phyloP scores from a whole-genome alignment of 2,797 vertebrate genomes.

The Danio albolineatus region DNA sequence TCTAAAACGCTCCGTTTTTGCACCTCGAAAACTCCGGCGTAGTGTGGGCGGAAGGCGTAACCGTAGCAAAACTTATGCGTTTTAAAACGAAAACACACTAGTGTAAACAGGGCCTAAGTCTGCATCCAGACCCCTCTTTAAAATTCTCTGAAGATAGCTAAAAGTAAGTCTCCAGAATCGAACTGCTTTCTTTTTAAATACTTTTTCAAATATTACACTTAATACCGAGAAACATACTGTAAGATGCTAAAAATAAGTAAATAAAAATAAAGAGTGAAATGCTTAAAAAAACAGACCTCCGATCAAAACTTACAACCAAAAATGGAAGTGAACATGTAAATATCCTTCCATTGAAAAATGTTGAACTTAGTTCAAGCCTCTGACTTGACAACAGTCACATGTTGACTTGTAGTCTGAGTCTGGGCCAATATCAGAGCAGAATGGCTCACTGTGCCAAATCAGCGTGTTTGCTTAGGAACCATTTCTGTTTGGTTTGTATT shows the following conservation, averaged over 20 bases:
- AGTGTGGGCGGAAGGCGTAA: no score
- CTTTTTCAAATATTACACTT: neutral
- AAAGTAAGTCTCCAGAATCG: neutral
- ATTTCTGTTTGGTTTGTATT: constrained; percentile 43
- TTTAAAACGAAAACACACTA: no score
- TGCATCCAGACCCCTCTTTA: no score
- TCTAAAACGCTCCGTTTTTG: no score
- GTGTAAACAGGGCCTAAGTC: no score
- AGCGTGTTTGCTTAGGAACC: constrained; percentile 38
- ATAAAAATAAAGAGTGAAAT: neutral
- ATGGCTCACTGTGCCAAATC: constrained; percentile 23
- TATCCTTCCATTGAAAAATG: constrained; percentile 23
- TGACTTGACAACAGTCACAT: constrained; percentile 17
- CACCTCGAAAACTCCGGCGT: no score
- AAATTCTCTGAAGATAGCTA: neutral
- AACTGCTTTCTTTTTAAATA: neutral
- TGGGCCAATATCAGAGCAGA: neutral
- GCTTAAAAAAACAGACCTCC: neutral
- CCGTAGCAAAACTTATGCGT: no score
- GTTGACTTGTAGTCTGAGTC: constrained; percentile 13
- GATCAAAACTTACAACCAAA: constrained; percentile 30
- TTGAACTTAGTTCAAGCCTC: constrained; percentile 25
- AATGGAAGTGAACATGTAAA: constrained; percentile 26
- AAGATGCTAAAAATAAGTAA: neutral
- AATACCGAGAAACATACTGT: neutral